A percentile compares a stretch with the other conserved stretches of the same genome.
phyloP scores from a whole-genome alignment of 2,113 vertebrate species.

The Gambusia holbrooki region DNA sequence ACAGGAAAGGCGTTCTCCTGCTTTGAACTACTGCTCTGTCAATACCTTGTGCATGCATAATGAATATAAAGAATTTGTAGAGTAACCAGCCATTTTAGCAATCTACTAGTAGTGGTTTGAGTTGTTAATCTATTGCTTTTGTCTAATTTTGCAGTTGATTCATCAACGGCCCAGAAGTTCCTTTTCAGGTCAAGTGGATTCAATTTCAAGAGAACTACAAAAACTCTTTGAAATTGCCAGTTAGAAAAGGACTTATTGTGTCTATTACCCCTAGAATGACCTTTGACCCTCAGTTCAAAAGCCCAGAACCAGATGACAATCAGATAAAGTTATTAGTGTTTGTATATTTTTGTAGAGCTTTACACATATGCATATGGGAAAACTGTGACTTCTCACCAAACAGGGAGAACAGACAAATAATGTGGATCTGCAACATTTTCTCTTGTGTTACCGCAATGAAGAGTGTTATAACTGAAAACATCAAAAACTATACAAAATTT shows the following conservation, averaged over 20 bases:
- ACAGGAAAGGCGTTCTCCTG: constrained; percentile 32
- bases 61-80: constrained; percentile 47
- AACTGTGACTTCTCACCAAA: background rate
- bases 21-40: background rate
- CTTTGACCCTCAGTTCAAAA: constrained; percentile 42
- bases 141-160: constrained; percentile 35
- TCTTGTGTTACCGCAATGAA: constrained; percentile 23
- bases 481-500: constrained; percentile 37
- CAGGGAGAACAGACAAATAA: constrained; percentile 29
- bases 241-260: constrained; percentile 30
- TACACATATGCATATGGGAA: background rate
- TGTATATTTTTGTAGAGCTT: constrained; percentile 17
- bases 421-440: constrained; percentile 26
- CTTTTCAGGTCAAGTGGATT: constrained; percentile 49
- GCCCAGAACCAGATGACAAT: constrained; percentile 19
- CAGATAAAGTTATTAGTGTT: constrained; percentile 37
- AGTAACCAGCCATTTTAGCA: constrained; percentile 38
- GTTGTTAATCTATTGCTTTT: constrained; percentile 31
- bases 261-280: constrained; percentile 32
- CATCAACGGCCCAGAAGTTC: constrained; percentile 12
- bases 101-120: constrained; percentile 28
- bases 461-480: constrained; percentile 31
- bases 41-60: constrained; percentile 20
- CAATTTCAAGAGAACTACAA: constrained; percentile 43
- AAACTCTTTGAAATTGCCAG: constrained; percentile 40